A percentile compares a stretch with the other conserved stretches of the same genome.
Evolutionary conservation across 2,797 vertebrate species (phyloP).

Genomic region (Karalla daura): DNA sequence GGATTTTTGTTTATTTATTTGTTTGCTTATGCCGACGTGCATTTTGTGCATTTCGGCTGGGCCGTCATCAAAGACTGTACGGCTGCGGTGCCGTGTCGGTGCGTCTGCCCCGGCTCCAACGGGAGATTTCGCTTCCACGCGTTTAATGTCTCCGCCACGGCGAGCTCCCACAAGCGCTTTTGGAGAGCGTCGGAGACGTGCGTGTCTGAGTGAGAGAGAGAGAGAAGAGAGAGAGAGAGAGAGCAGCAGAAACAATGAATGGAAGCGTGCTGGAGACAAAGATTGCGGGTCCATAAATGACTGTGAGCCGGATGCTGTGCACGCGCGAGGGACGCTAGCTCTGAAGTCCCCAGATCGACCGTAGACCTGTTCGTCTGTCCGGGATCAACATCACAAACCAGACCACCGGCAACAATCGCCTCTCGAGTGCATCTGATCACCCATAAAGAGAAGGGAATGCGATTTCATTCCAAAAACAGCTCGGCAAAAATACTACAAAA

Average conservation of each 20-base stretch:
- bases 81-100: conserved; percentile 32
- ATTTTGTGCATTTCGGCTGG: conserved; percentile 19
- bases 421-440: too few species aligned
- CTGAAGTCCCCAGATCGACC: too few species aligned
- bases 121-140: conserved; percentile 43
- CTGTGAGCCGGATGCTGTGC: conserved; percentile 7
- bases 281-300: conserved; percentile 42
- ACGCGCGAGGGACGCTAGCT: too few species aligned
- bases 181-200: conserved; percentile 18
- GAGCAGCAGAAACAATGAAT: conserved; percentile 24
- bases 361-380: too few species aligned
- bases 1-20: too few species aligned
- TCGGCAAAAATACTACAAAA: too few species aligned
- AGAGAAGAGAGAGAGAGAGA: conserved; percentile 14
- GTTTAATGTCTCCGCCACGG: conserved; percentile 47
- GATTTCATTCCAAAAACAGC: too few species aligned
- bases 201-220: conserved; percentile 19
- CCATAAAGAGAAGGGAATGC: too few species aligned
- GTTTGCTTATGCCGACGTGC: conserved; percentile 24
- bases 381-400: too few species aligned
- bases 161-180: conserved; percentile 38
- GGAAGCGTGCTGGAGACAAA: background rate
- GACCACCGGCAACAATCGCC: too few species aligned
- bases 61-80: conserved; percentile 34
- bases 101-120: conserved; percentile 28